Conservation (phyloP, 2,888 invertebrate species). For the Lucinisca nassula region DNA sequence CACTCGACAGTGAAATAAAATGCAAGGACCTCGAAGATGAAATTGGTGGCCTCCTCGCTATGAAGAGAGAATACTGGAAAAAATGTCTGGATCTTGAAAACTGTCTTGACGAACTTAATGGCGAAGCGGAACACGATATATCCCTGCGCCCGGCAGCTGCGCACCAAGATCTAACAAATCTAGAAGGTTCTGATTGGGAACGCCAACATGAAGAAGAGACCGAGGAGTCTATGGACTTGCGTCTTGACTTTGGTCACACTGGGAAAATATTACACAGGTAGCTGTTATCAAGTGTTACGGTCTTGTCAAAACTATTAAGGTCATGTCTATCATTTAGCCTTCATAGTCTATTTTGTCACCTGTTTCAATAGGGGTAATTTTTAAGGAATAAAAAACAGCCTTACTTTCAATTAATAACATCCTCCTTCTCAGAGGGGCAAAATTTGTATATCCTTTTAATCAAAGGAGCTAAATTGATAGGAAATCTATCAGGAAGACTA, state of each 20-base stretch:
- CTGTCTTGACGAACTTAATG: slow-evolving; percentile 54
- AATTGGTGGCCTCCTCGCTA: slow-evolving; percentile 43
- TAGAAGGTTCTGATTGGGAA: slow-evolving; percentile 21
- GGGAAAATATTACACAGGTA: slow-evolving; percentile 40
- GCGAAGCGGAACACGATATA: slow-evolving; percentile 41
- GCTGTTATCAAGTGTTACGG: too few relatives aligned
- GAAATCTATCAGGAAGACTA: too few relatives aligned
- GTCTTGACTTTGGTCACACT: slow-evolving; percentile 18
- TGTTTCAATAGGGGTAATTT: too few relatives aligned
- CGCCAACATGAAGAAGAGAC: slow-evolving; percentile 1
- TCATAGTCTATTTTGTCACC: too few relatives aligned
- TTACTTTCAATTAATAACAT: too few relatives aligned
- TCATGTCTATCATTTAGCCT: too few relatives aligned
- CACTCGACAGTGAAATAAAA: slow-evolving; percentile 10
- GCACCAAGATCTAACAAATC: slow-evolving; percentile 44
- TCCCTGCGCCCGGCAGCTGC: slow-evolving; percentile 54
- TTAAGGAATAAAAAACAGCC: too few relatives aligned
- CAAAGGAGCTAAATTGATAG: too few relatives aligned
- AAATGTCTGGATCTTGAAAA: slow-evolving; percentile 59
- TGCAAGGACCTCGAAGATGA: slow-evolving; percentile 59
- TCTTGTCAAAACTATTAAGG: too few relatives aligned
- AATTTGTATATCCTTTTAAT: too few relatives aligned
- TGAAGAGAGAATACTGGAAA: slow-evolving; percentile 61
- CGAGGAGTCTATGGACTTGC: neutral
- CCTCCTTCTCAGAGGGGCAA: too few relatives aligned